These are phyloP conservation scores for Cyclargus thomasi DNA, from an alignment of 1,140 invertebrate genomes.

Conservation along the genomic window DNA sequence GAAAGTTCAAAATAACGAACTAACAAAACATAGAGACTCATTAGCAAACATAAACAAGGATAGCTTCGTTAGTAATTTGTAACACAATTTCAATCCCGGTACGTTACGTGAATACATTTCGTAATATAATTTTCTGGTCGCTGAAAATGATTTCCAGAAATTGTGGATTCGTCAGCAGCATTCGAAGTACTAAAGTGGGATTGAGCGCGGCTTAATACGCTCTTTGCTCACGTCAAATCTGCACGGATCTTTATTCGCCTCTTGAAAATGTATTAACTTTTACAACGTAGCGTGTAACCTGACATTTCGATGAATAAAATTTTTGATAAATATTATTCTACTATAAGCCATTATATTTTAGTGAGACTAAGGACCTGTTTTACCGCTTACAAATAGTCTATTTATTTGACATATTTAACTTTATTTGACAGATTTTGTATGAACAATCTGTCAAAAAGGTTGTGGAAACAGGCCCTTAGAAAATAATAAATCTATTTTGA, in stretches of 20 bases:
- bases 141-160: background rate
- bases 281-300: background rate
- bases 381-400: too few species aligned
- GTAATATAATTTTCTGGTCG: slow-evolving; percentile 4
- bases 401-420: too few species aligned
- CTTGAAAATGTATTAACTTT: slow-evolving; percentile 6
- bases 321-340: too few species aligned
- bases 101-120: slow-evolving; percentile 3
- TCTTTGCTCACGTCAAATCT: background rate
- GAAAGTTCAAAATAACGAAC: background rate
- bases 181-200: slow-evolving; percentile 1
- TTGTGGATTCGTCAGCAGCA: slow-evolving; percentile 6
- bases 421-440: too few species aligned
- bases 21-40: background rate
- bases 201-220: slow-evolving; percentile 5
- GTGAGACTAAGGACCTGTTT: too few species aligned
- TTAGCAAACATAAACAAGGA: background rate
- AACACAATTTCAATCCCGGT: slow-evolving; percentile 6
- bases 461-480: too few species aligned
- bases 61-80: slow-evolving; percentile 1
- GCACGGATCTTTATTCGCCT: background rate
- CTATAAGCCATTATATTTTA: too few species aligned
- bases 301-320: too few species aligned
- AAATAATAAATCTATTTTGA: too few species aligned
- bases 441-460: too few species aligned